These are phyloP conservation scores for Sternotherus odoratus DNA, from an alignment of 2,797 vertebrate species.

Conservation along the genomic window DNA sequence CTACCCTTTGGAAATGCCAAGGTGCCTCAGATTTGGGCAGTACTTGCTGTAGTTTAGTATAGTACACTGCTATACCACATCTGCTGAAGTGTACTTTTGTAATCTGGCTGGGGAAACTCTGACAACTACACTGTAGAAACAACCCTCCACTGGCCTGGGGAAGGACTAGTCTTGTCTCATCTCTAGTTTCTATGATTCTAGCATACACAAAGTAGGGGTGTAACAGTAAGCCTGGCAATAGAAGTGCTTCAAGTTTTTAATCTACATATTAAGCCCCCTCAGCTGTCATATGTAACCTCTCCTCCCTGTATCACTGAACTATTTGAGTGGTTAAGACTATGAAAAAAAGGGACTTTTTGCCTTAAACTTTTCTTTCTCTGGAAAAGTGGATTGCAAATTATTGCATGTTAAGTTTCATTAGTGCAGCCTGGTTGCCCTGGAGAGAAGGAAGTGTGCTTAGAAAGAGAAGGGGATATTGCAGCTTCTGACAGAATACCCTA, in stretches of 20 bases:
- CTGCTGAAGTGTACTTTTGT: background rate
- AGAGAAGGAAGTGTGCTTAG: constrained; percentile 39
- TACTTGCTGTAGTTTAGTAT: background rate
- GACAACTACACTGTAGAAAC: background rate
- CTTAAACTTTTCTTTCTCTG: background rate
- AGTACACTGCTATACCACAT: background rate
- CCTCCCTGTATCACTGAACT: background rate
- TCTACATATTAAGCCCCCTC: background rate
- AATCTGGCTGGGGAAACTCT: background rate
- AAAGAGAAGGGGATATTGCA: constrained; percentile 46
- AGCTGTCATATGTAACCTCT: background rate
- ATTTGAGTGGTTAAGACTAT: background rate
- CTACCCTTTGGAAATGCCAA: background rate
- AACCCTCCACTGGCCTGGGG: background rate
- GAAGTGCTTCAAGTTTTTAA: background rate
- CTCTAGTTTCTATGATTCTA: background rate
- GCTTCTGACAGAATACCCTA: constrained; percentile 68
- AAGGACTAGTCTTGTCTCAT: background rate
- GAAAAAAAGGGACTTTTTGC: background rate
- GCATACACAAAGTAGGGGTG: background rate
- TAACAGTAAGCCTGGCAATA: background rate
- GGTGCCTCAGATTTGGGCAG: background rate
- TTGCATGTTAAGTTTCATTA: constrained; percentile 9
- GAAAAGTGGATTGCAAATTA: constrained; percentile 26
- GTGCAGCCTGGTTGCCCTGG: background rate